Evolutionary conservation across 2,888 invertebrate species (phyloP).

Genomic region (Scaptomyza caliginosa): DNA sequence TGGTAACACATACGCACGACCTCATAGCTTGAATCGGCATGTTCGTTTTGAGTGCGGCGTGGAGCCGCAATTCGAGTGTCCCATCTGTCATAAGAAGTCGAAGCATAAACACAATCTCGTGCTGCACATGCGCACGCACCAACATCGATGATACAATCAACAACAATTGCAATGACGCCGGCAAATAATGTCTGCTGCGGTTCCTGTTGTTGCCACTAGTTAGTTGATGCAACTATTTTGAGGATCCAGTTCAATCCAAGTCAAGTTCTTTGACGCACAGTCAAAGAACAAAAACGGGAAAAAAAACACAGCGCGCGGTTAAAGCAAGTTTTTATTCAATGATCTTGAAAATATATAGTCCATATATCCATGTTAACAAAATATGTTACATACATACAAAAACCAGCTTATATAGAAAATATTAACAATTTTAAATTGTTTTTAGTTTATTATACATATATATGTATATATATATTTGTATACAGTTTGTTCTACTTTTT

Average conservation of each 20-base stretch:
- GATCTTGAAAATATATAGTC: constrained; percentile 83
- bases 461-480: not conserved
- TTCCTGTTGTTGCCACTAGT: constrained; percentile 39
- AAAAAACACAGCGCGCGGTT: constrained; percentile 28
- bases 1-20: constrained; percentile 86
- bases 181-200: constrained; percentile 46
- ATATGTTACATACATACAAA: constrained; percentile 23
- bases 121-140: constrained; percentile 85
- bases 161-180: constrained; percentile 70
- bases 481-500: constrained; percentile 14
- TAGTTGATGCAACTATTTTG: constrained; percentile 44
- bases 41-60: constrained; percentile 87
- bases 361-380: constrained; percentile 46
- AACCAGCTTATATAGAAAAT: constrained; percentile 35
- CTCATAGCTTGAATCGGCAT: constrained; percentile 86
- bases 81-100: constrained; percentile 87
- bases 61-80: constrained; percentile 87
- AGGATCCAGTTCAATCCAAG: constrained; percentile 27
- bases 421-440: constrained; percentile 52
- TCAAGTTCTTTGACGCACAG: constrained; percentile 24
- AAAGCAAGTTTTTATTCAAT: constrained; percentile 78
- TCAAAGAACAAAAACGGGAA: constrained; percentile 28
- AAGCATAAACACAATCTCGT: constrained; percentile 85
- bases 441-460: constrained; percentile 27
- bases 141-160: constrained; percentile 84